Evolutionary conservation across 2,797 vertebrate genomes (phyloP), one percentile per base, ranked within the genome.

Genomic region (Bryconaethiops microstoma): DNA sequence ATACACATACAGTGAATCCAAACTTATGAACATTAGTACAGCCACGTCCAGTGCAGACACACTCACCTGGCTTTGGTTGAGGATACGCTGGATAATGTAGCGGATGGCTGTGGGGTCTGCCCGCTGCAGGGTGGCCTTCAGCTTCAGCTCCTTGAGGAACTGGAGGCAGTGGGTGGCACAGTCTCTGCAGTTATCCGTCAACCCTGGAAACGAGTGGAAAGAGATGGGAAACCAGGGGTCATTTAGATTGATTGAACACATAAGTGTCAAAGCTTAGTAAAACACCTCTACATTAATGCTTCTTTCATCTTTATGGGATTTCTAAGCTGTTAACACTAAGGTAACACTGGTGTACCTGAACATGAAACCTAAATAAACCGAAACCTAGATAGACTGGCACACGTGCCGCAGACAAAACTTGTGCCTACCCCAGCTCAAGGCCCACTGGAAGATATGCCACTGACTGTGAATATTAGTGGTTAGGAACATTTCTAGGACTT

Each of bases 141-240:
- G 42, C 87, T 95, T 95, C 73, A 95, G 81, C 8, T 93, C 92
- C 81, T 91, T 94, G 82, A 95, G 67, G 86, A 86, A 93, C 86
- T 92, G 91, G 1, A 95, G 92, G 75, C 92, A 93, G 81, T 91
- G 85, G 25, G 86, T 91, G 0, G 94, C 90, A 76, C 91, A 93
- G 54, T 93, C 92, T 25, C 92, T 88, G 29, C 94, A 94, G 88
- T 89, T 81, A 87, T 94, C 93, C 0, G 87, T 92, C 12, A 95
- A 83, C 82, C 88, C 94, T 95, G 81, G 1, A 52, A 0, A 57
- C 57, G n/a, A 8, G 39, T 23, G 0, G 48, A 52, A 1, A 69
- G 3, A 42, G 10, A 40, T 68, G 17, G 63, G 42, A 10, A 40
- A 39, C 0, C 9, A 29, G 12, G 2, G 9, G n/a, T 59, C n/a